Evolutionary conservation across 2,113 vertebrate genomes (phyloP).

Genomic region (Baryphthengus martii): DNA sequence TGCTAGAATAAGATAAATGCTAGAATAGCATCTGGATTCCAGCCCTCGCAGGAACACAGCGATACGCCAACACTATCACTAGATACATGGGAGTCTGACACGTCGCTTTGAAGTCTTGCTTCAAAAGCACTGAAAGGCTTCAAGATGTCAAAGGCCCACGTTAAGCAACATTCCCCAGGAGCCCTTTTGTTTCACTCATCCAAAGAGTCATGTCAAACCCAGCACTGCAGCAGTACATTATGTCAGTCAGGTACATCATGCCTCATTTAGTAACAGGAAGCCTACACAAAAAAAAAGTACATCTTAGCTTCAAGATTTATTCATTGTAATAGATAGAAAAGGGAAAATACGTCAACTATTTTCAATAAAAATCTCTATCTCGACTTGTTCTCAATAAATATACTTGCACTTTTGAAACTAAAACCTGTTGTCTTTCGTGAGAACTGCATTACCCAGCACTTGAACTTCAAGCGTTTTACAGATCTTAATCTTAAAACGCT

Average conservation of each 20-base stretch:
- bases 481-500: neutral
- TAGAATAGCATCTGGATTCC: neutral
- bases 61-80: neutral
- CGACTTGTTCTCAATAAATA: neutral
- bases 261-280: neutral
- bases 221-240: neutral
- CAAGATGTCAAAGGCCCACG: neutral
- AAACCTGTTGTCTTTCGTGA: neutral
- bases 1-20: neutral
- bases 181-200: neutral
- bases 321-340: neutral
- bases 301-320: neutral
- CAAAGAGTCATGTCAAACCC: neutral
- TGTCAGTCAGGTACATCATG: neutral
- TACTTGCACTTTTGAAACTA: neutral
- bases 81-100: neutral
- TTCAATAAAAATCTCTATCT: neutral
- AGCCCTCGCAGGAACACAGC: neutral
- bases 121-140: conserved; percentile 22
- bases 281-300: neutral
- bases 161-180: neutral
- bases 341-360: neutral
- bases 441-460: neutral
- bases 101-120: neutral
- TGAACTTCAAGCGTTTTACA: neutral